A percentile compares a stretch with the other conserved stretches of the same genome.
Evolutionary conservation across 2,888 invertebrate species (phyloP).

Genomic region (Drosophila buzzatii): DNA sequence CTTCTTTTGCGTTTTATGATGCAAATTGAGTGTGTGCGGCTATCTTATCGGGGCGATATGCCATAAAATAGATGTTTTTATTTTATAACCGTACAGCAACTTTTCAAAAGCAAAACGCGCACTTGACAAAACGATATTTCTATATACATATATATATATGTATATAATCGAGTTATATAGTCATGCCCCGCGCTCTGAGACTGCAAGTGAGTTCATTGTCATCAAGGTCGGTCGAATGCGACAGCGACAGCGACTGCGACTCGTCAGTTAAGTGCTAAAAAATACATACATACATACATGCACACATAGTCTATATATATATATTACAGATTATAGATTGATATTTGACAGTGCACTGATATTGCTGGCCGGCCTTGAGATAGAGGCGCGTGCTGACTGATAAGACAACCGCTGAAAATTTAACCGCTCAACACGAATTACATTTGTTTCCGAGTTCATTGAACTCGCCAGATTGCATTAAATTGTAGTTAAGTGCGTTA

Average conservation of each 20-base stretch:
- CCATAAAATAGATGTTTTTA: constrained; percentile 58
- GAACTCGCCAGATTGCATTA: constrained; percentile 60
- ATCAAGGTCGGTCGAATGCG: constrained; percentile 56
- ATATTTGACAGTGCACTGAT: constrained; percentile 31
- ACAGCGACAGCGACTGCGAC: constrained; percentile 18
- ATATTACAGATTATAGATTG: constrained; percentile 38
- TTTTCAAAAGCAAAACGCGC: constrained; percentile 28
- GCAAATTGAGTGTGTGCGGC: constrained; percentile 42
- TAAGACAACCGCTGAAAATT: constrained; percentile 26
- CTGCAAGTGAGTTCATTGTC: constrained; percentile 63
- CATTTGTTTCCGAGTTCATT: constrained; percentile 31
- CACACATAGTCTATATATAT: neutral
- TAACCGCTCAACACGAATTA: constrained; percentile 16
- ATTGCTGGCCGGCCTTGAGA: constrained; percentile 28
- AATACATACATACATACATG: constrained; percentile 6
- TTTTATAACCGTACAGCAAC: constrained; percentile 20
- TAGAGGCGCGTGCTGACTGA: constrained; percentile 36
- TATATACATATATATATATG: neutral
- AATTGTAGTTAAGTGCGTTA: constrained; percentile 66
- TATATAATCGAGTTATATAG: constrained; percentile 6
- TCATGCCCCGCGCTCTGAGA: constrained; percentile 1
- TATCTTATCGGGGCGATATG: constrained; percentile 61
- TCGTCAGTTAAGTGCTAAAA: constrained; percentile 40
- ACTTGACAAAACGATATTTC: constrained; percentile 39
- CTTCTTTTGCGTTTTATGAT: constrained; percentile 51